Base-by-base conservation (phyloP, 2,888 invertebrate genomes). In the Parnassius orleans region DNA sequence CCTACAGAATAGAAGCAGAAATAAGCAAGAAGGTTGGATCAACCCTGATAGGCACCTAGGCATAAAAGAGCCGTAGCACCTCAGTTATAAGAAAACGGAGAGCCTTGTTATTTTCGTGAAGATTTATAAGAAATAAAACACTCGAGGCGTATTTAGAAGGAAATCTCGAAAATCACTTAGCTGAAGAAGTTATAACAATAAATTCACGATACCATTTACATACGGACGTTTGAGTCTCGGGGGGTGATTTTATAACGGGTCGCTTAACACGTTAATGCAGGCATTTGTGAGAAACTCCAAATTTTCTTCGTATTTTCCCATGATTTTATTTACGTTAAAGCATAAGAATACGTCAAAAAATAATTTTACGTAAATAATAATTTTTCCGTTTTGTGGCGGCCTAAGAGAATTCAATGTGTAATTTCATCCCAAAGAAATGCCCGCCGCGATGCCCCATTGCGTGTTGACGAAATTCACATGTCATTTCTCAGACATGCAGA, bases 91-190 rank as follows among this genome's bases (percentile, higher is more conserved):
- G 33, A 33, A 33, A 33, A 33, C 7, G 33, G 33, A 33, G 33
- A 33, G 7, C 33, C 33, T 33, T 12, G n/a, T 11, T 46, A 46
- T 12, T 11, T 46, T 5, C 7, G n/a, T 12, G n/a, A 12, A 11
- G n/a, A 12, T 46, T 46, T 11, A 3, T 12, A 46, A 33, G 46
- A n/a, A 12, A 46, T 12, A 12, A 46, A 52, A n/a, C 46, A 48
- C 42, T 51, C 12, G 42, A 55, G 7, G 42, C n/a, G 9, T 48
- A 48, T 60, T 47, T 55, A 43, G n/a, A 55, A 60, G 60, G 77
- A 84, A 84, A 85, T 87, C 86, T 83, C 79, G 84, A 84, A 87
- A 87, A 87, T 88, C 88, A 89, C 90, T 90, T 90, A 88, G 82
- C 81, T 69, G 81, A 83, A 81, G 80, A 80, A 81, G 80, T 82